Base-by-base conservation (phyloP, 2,888 invertebrate species). In the Phasia obesa region DNA sequence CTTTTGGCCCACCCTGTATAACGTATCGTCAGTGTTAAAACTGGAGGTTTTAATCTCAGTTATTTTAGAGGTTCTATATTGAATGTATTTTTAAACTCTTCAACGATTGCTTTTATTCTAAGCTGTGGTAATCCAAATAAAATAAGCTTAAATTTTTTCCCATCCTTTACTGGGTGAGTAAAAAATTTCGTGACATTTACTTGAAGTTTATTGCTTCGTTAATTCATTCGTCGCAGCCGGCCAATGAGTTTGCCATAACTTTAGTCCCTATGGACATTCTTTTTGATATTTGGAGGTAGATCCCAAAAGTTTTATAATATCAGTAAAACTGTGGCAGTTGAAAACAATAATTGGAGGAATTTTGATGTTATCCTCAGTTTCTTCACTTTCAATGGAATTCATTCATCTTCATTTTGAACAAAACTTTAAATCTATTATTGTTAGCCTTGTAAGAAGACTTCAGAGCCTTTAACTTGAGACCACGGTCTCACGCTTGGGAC, bases 311-410 rank as follows among this genome's bases (percentile, higher is more conserved):
- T 47, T 17, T 19, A 70, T 44, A 9, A 57, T 21, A 19, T 25
- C 27, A 2, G 2, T 15, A 4, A 59, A 70, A 7, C 21, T 70
- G 9, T 70, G 57, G 13, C 27, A 2, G 2, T 7, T 5, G 15
- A 57, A 44, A 7, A 70, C 47, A 47, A 70, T 47, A n/a, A 70
- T 70, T 31, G 70, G 47, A n/a, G 47, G 57, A 21, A 70, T 25
- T 31, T 57, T 70, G 42, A 23, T 23, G 1, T 4, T 3, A 15
- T 44, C 47, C n/a, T 69, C 55, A 6, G 15, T 47, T 19, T 15
- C 21, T 59, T 59, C 38, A 21, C n/a, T 9, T 38, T 11, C 38
- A 38, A 5, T 13, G 38, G 38, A 38, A 38, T 27, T 27, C n/a
- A n/a, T n/a, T n/a, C n/a, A n/a, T n/a, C n/a, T n/a, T n/a, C n/a